These are phyloP conservation scores for Notolabrus celidotus DNA, from an alignment of 2,797 vertebrate genomes.

Conservation along the genomic window DNA sequence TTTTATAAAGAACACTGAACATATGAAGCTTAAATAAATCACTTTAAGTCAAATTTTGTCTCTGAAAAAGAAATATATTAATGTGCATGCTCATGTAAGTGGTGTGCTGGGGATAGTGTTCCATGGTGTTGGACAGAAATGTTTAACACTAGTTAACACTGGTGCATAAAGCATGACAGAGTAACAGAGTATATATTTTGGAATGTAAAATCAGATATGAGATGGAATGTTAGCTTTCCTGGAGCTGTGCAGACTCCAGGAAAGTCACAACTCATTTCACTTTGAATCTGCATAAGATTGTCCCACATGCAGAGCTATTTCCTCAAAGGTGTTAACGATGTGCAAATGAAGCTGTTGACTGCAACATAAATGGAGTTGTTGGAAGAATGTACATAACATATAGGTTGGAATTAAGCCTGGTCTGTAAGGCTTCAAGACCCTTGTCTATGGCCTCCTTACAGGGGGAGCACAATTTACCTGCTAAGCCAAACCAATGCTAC, in stretches of 20 bases:
- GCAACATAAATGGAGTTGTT: constrained; percentile 10
- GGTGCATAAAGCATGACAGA: constrained; percentile 6
- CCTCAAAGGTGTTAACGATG: constrained; percentile 45
- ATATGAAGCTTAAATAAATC: neutral
- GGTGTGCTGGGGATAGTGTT: neutral
- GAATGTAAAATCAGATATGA: constrained; percentile 56
- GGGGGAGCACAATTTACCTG: too few relatives aligned
- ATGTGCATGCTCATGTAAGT: too few relatives aligned
- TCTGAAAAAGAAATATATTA: too few relatives aligned
- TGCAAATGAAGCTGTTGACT: constrained; percentile 29
- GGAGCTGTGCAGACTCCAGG: constrained; percentile 32
- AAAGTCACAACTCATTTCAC: constrained; percentile 45
- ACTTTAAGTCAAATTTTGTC: too few relatives aligned
- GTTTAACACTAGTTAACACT: constrained; percentile 17
- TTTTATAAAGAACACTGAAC: constrained; percentile 20
- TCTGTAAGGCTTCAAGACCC: too few relatives aligned
- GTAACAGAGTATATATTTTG: constrained; percentile 39
- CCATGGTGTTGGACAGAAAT: neutral
- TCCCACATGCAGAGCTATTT: constrained; percentile 51
- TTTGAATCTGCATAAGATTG: constrained; percentile 57
- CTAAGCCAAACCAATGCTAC: too few relatives aligned
- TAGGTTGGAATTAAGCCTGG: too few relatives aligned
- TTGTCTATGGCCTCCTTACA: too few relatives aligned
- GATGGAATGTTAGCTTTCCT: constrained; percentile 23
- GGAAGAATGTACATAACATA: constrained; percentile 41